Conservation (phyloP, 2,113 vertebrate genomes). For the Microcebus murinus region DNA sequence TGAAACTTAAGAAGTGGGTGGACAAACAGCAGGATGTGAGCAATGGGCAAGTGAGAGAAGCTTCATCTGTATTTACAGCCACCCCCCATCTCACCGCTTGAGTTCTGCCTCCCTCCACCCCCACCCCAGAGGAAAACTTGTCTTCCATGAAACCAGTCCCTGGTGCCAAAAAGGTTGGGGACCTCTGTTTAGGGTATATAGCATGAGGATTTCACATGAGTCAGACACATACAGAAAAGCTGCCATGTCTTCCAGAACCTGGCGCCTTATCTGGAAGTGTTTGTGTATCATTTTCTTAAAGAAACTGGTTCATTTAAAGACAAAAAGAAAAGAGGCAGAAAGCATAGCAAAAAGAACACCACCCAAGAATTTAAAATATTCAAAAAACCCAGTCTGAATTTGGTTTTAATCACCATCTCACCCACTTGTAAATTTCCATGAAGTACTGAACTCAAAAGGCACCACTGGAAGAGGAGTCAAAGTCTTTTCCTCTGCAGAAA, state of each 20-base stretch:
- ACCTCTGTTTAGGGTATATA: not conserved
- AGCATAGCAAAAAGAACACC: not conserved
- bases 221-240: not conserved
- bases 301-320: not conserved
- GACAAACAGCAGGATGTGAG: too few relatives aligned
- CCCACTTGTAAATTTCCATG: conserved; percentile 17
- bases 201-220: not conserved
- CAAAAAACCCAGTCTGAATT: not conserved
- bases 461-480: conserved; percentile 8
- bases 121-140: too few relatives aligned
- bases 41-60: too few relatives aligned
- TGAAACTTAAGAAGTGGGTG: too few relatives aligned
- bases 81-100: too few relatives aligned
- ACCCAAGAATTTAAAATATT: not conserved
- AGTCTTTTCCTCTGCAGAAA: conserved; percentile 27
- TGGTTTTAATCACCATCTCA: not conserved
- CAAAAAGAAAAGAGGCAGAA: not conserved
- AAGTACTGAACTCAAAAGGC: not conserved
- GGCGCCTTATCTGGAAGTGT: not conserved
- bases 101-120: too few relatives aligned
- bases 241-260: not conserved
- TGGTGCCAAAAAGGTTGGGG: too few relatives aligned
- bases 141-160: too few relatives aligned
- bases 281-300: not conserved
- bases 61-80: too few relatives aligned